phyloP scores from a whole-genome alignment of 1,140 invertebrate species.

The Oppia nitens region DNA sequence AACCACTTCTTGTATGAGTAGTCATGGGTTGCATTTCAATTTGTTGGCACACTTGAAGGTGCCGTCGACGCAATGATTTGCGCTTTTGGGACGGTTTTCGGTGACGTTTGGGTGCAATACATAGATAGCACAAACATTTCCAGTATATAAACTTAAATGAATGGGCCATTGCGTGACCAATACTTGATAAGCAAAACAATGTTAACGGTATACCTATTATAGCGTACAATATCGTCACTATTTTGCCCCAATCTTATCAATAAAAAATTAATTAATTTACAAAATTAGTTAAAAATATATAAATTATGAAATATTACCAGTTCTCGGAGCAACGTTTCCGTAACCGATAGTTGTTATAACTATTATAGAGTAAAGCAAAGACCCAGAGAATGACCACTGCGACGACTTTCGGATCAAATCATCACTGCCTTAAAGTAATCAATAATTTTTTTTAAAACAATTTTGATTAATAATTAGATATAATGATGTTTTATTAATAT shows the following conservation, averaged over 20 bases:
- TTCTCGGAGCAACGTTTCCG: constrained; percentile 86
- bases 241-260: constrained; percentile 55
- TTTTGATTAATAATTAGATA: no score
- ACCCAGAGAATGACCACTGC: constrained; percentile 64
- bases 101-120: not conserved
- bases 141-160: constrained; percentile 79
- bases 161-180: constrained; percentile 87
- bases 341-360: constrained; percentile 79
- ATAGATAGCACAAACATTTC: constrained; percentile 61
- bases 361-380: constrained; percentile 59
- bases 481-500: no score
- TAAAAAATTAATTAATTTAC: no score
- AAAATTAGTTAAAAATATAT: no score
- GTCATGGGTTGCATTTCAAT: not conserved
- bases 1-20: not conserved
- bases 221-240: constrained; percentile 88
- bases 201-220: constrained; percentile 86
- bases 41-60: not conserved
- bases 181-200: constrained; percentile 81
- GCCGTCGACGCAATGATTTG: not conserved
- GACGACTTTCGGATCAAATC: constrained; percentile 38
- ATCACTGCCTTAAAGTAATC: constrained; percentile 53
- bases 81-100: not conserved
- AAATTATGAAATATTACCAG: no score
- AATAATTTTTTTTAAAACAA: constrained; percentile 49